A percentile compares a stretch with the other conserved stretches of the same genome.
Conservation (phyloP, 23 tunicate species). For the Corella eumyota region DNA sequence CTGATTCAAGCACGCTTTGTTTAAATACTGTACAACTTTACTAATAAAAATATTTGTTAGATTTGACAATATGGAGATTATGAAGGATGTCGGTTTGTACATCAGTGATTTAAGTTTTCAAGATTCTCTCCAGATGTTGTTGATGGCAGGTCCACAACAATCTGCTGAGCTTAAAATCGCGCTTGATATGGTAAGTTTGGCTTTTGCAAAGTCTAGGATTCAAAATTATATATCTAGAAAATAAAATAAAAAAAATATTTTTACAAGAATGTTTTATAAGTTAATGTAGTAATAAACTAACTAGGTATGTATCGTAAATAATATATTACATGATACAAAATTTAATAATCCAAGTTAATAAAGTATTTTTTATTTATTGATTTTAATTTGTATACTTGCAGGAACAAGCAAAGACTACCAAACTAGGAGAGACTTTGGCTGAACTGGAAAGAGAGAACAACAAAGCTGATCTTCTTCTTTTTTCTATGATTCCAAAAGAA, state of each 20-base stretch:
- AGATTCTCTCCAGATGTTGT: slow-evolving; percentile 33
- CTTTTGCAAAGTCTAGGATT: not conserved
- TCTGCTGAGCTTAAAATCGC: slow-evolving; percentile 33
- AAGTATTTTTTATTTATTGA: not conserved
- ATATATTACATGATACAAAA: too few relatives aligned
- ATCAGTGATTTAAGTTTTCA: slow-evolving; percentile 45
- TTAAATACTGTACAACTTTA: too few relatives aligned
- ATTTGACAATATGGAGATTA: slow-evolving; percentile 33
- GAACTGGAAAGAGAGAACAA: slow-evolving; percentile 26
- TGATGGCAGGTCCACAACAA: slow-evolving; percentile 39
- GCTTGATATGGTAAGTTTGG: slow-evolving; percentile 20
- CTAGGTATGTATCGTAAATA: too few relatives aligned
- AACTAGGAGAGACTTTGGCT: slow-evolving; percentile 22
- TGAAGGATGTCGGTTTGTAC: slow-evolving; percentile 41
- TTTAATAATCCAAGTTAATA: not conserved
- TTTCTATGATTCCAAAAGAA: slow-evolving; percentile 41
- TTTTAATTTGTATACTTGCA: too few relatives aligned
- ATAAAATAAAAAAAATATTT: too few relatives aligned
- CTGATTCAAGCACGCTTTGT: too few relatives aligned
- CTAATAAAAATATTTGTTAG: too few relatives aligned
- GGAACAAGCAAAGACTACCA: slow-evolving; percentile 45
- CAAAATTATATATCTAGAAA: too few relatives aligned
- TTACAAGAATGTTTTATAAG: too few relatives aligned
- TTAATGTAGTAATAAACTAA: too few relatives aligned
- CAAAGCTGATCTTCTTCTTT: slow-evolving; percentile 25